Evolutionary conservation across 2,888 invertebrate genomes (phyloP), one percentile per base, ranked within the genome.

Genomic region (Lasioglossum morio): DNA sequence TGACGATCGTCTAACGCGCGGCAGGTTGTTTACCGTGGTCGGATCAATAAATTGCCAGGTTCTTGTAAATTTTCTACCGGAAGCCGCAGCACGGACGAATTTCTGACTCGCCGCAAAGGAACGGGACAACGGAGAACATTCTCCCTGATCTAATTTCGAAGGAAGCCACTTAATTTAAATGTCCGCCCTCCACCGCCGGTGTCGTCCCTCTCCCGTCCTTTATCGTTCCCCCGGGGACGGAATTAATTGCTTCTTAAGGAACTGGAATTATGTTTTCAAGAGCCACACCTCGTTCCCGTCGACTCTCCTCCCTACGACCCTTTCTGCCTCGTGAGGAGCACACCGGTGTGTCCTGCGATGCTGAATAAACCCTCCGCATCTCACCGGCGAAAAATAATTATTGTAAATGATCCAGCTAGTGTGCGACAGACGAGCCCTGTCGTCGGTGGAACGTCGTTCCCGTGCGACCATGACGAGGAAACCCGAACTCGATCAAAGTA

Each of bases 191-290:
- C 60, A 48, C 84, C 40, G 57, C 77, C 77, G 74, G 78, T 84
- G 82, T 75, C 81, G 10, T 69, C 30, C 30, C 37, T 81, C 86
- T 79, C 60, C 84, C 85, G 72, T 73, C 84, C 89, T 91, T 90
- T 92, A 90, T 89, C 88, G 90, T 90, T 85, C 91, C 91, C 90
- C 83, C 76, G 93, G 91, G 93, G 91, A 92, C 88, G 89, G 88
- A 94, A 94, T 94, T 94, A 94, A 94, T 94, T 94, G 93, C 94
- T 93, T 92, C 94, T 93, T 93, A 93, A 94, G 92, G 91, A 94
- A 94, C 91, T 90, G 89, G 91, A 94, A 94, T 94, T 93, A 94
- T 93, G 93, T 94, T 93, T 93, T 91, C 91, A 90, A 82, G 89
- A 92, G 91, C 90, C 89, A 89, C 88, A 79, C 75, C 82, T 74